Percentiles rank a stretch among this genome's conserved stretches.
Conservation (phyloP, 2,888 invertebrate species). For the Nemoura dubitans region DNA sequence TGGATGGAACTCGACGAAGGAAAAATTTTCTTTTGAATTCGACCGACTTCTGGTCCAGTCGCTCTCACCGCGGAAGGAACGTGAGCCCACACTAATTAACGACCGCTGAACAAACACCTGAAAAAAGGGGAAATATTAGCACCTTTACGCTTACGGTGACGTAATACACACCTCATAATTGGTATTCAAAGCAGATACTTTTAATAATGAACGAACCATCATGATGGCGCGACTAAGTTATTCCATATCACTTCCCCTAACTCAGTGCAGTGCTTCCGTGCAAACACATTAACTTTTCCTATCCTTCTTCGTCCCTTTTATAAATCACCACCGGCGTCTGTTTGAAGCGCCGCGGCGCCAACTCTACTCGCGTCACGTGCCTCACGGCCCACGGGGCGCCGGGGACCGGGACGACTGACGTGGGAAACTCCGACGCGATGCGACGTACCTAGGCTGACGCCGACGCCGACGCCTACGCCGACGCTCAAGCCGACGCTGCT, state of each 20-base stretch:
- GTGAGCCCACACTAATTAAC: not conserved
- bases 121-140: not conserved
- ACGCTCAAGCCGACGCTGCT: not conserved
- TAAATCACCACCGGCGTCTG: conserved; percentile 28
- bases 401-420: no score
- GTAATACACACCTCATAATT: not conserved
- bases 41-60: not conserved
- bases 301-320: conserved; percentile 37
- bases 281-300: conserved; percentile 39
- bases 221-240: conserved; percentile 1
- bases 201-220: not conserved
- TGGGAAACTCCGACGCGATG: not conserved
- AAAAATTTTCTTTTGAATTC: not conserved
- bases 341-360: conserved; percentile 23
- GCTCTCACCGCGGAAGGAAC: not conserved
- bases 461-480: not conserved
- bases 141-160: not conserved
- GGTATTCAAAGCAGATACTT: conserved; percentile 12
- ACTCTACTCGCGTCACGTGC: conserved; percentile 1
- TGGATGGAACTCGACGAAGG: not conserved
- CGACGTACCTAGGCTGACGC: not conserved
- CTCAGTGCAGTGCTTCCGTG: conserved; percentile 9
- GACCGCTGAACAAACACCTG: not conserved
- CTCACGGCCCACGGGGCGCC: no score
- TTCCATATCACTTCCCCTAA: conserved; percentile 19